Conservation (phyloP, 1,140 invertebrate species). For the Apocrypta bakeri region DNA sequence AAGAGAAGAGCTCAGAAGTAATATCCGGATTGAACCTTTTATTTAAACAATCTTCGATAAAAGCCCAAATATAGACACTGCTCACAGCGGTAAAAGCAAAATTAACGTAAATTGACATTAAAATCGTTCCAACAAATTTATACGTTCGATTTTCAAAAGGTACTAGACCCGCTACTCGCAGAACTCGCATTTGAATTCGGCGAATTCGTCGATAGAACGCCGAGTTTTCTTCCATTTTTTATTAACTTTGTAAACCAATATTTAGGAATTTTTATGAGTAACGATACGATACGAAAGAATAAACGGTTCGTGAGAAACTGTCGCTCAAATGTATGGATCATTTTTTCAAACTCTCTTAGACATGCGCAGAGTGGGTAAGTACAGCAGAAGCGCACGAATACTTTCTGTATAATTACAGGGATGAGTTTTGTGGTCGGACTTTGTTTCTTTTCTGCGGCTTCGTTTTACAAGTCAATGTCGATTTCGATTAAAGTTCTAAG, state of each 20-base stretch:
- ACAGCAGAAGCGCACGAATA: neutral
- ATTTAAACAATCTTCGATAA: slow-evolving; percentile 26
- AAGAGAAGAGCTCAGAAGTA: slow-evolving; percentile 37
- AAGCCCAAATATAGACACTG: slow-evolving; percentile 35
- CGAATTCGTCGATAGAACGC: slow-evolving; percentile 26
- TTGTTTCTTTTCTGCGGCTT: neutral
- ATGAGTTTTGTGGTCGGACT: neutral
- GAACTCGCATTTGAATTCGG: slow-evolving; percentile 12
- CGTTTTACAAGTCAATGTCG: neutral
- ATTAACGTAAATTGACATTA: slow-evolving; percentile 14
- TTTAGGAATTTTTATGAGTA: neutral
- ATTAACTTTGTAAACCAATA: neutral
- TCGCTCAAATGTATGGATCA: neutral
- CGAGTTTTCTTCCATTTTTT: slow-evolving; percentile 32
- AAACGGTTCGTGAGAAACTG: neutral
- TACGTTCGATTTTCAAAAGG: neutral
- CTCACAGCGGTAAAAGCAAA: slow-evolving; percentile 11
- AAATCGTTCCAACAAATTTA: slow-evolving; percentile 2
- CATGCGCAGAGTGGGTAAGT: neutral
- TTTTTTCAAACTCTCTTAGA: neutral
- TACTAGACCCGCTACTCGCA: slow-evolving; percentile 13
- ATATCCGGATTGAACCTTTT: slow-evolving; percentile 29
- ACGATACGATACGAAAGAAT: too few species aligned
- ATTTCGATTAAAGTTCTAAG: neutral
- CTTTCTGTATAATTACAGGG: neutral